Percentiles rank a stretch among this genome's conserved stretches.
Evolutionary conservation across 2,113 vertebrate genomes (phyloP).

Genomic region (Plecturocebus donacophilus): DNA sequence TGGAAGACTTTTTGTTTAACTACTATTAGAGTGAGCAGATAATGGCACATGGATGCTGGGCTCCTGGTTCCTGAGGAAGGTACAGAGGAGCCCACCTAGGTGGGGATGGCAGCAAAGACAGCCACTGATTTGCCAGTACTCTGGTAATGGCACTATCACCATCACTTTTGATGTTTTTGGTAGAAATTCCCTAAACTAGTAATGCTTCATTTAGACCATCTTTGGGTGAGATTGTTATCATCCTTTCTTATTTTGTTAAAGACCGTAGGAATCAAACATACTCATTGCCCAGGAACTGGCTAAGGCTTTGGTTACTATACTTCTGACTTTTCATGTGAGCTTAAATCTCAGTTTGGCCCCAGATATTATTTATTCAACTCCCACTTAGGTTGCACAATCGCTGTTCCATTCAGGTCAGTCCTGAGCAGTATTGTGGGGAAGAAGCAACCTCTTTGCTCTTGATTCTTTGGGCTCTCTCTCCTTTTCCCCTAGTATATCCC

Average conservation of each 20-base stretch:
- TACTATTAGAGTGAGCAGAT: neutral
- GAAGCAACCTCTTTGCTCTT: neutral
- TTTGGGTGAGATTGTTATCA: neutral
- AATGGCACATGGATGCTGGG: neutral
- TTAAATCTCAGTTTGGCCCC: neutral
- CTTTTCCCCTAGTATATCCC: neutral
- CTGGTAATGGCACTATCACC: neutral
- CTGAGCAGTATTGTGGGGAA: neutral
- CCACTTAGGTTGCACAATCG: neutral
- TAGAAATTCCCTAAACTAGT: neutral
- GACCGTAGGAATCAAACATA: neutral
- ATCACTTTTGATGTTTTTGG: neutral
- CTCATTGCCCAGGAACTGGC: neutral
- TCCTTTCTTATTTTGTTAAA: slow-evolving; percentile 31
- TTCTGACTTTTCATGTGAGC: neutral
- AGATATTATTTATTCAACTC: neutral
- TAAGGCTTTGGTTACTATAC: neutral
- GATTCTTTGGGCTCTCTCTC: neutral
- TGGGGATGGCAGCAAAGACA: neutral
- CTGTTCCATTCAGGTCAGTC: neutral
- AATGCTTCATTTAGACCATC: neutral
- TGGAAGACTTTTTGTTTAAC: slow-evolving; percentile 1
- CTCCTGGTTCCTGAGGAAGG: neutral
- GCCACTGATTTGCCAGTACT: neutral
- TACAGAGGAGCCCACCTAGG: neutral